Evolutionary conservation across 2,797 vertebrate species (phyloP).

Genomic region (Chelonia mydas): DNA sequence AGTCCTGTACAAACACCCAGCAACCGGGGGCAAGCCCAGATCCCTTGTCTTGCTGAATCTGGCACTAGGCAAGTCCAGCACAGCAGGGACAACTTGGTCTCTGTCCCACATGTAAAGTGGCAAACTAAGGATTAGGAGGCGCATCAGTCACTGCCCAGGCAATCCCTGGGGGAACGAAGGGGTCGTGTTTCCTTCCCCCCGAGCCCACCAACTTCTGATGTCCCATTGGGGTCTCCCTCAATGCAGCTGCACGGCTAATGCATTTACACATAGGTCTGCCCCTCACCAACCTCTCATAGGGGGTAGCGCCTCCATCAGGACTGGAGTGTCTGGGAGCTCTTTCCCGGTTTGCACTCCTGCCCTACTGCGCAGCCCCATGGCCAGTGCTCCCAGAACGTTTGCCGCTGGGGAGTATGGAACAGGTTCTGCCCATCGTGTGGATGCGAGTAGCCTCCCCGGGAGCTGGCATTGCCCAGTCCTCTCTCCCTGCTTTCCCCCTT

Average conservation of each 20-base stretch:
- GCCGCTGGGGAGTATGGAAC: background rate
- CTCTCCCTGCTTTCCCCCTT: background rate
- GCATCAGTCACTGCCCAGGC: background rate
- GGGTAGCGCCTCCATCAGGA: background rate
- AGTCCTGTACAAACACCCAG: background rate
- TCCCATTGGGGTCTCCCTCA: background rate
- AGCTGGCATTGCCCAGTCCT: background rate
- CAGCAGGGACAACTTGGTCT: background rate
- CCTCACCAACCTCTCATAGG: too few relatives aligned
- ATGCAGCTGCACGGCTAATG: background rate
- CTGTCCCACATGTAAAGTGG: background rate
- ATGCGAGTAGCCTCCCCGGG: background rate
- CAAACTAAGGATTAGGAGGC: background rate
- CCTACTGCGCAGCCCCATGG: too few relatives aligned
- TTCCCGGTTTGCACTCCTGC: background rate
- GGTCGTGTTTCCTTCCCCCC: background rate
- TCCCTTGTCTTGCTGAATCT: background rate
- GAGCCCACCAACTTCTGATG: background rate
- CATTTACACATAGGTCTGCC: background rate
- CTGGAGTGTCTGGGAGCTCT: background rate
- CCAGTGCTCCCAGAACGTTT: too few relatives aligned
- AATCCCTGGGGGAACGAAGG: too few relatives aligned
- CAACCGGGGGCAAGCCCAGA: too few relatives aligned
- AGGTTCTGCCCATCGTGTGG: background rate
- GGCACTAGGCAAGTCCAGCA: background rate